Conservation (phyloP, 2,113 vertebrate species). For the Platichthys stellatus region DNA sequence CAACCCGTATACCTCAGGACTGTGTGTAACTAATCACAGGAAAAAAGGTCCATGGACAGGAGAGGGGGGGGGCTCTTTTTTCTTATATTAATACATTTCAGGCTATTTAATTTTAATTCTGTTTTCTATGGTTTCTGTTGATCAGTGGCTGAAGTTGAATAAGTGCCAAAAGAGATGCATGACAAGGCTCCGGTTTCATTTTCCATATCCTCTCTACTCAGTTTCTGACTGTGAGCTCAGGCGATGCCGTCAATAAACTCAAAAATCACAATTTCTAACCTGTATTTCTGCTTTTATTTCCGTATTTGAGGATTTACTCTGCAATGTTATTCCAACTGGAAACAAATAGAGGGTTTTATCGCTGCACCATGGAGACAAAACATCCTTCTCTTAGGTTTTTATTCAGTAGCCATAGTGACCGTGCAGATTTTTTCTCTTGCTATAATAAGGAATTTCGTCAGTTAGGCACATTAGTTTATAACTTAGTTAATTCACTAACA, state of each 20-base stretch:
- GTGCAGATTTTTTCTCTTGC: not conserved
- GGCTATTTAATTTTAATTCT: slow-evolving; percentile 17
- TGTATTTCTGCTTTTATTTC: not conserved
- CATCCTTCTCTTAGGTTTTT: not conserved
- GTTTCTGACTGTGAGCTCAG: slow-evolving; percentile 23
- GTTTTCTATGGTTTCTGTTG: slow-evolving; percentile 19
- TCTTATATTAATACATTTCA: not conserved
- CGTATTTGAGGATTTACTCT: not conserved
- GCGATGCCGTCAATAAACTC: slow-evolving; percentile 48
- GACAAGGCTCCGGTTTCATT: slow-evolving; percentile 18
- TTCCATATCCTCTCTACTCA: slow-evolving; percentile 19
- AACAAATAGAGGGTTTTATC: too few species aligned
- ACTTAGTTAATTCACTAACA: too few species aligned
- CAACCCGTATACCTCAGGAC: slow-evolving; percentile 67
- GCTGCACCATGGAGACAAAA: too few species aligned
- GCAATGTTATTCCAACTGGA: not conserved
- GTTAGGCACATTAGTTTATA: too few species aligned
- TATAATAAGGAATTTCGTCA: not conserved
- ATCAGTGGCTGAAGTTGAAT: slow-evolving; percentile 23
- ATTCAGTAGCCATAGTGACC: not conserved
- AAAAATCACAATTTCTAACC: slow-evolving; percentile 19
- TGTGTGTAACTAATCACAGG: slow-evolving; percentile 28
- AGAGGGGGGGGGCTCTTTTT: not conserved
- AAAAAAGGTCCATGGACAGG: slow-evolving; percentile 26
- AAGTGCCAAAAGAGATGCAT: slow-evolving; percentile 64